phyloP scores from a whole-genome alignment of 2,888 invertebrate genomes.

The Plemyria rubiginata region DNA sequence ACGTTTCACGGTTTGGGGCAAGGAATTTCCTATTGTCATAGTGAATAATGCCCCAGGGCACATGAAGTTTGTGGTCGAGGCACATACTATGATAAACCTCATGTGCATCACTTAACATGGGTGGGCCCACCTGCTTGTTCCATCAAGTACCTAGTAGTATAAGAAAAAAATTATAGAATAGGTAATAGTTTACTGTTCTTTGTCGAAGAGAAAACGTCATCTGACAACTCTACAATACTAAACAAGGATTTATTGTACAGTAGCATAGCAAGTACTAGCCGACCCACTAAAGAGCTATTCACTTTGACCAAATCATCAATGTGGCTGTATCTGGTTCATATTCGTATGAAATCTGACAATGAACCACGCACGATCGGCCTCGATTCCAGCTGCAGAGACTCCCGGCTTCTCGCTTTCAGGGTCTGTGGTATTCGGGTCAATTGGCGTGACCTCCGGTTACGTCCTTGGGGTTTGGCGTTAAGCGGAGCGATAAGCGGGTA shows the following conservation, averaged over 20 bases:
- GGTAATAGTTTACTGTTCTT: too few species aligned
- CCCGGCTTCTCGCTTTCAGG: conserved; percentile 37
- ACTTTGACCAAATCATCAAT: neutral
- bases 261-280: neutral
- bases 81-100: too few species aligned
- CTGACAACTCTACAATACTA: too few species aligned
- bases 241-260: neutral
- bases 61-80: too few species aligned
- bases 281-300: neutral
- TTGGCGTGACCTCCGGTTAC: conserved; percentile 51
- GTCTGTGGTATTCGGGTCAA: conserved; percentile 54
- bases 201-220: too few species aligned
- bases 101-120: too few species aligned
- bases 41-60: too few species aligned
- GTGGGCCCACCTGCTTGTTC: too few species aligned
- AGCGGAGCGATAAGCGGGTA: conserved; percentile 12
- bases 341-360: conserved; percentile 28
- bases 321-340: conserved; percentile 12
- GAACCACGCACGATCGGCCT: conserved; percentile 34
- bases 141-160: too few species aligned
- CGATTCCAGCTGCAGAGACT: conserved; percentile 13
- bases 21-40: too few species aligned
- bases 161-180: too few species aligned
- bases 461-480: conserved; percentile 24
- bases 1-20: too few species aligned